Percentiles rank a stretch among this genome's conserved stretches.
Conservation (phyloP, 2,888 invertebrate species). For the Drosophila diplacantha region DNA sequence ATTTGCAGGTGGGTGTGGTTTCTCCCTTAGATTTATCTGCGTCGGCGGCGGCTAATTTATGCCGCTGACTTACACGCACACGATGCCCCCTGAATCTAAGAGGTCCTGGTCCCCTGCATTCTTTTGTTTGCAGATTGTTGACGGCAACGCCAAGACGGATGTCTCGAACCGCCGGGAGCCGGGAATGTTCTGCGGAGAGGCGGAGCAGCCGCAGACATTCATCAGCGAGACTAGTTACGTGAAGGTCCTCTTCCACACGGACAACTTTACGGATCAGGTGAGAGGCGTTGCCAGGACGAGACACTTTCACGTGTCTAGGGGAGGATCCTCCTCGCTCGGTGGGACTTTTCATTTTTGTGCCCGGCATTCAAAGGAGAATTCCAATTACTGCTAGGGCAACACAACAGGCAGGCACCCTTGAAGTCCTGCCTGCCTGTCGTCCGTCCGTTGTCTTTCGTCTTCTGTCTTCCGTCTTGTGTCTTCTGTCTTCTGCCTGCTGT, state of each 20-base stretch:
- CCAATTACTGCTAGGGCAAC: conserved; percentile 52
- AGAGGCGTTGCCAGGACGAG: conserved; percentile 36
- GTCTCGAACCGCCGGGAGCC: conserved; percentile 92
- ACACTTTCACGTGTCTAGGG: conserved; percentile 7
- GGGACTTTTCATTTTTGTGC: conserved; percentile 40
- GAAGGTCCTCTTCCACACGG: conserved; percentile 92
- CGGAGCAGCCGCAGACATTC: conserved; percentile 95
- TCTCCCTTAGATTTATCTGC: conserved; percentile 65
- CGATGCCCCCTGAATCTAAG: conserved; percentile 33
- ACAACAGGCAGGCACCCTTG: conserved; percentile 29
- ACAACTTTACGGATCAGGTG: conserved; percentile 93
- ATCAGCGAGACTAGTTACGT: conserved; percentile 96
- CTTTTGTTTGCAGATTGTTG: conserved; percentile 85
- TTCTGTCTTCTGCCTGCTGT: conserved; percentile 20
- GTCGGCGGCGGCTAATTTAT: conserved; percentile 67
- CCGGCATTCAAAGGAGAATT: conserved; percentile 43
- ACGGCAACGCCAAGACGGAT: conserved; percentile 93
- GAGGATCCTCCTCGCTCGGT: conserved; percentile 14
- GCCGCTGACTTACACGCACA: conserved; percentile 55
- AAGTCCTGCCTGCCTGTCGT: conserved; percentile 9
- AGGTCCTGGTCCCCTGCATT: conserved; percentile 28
- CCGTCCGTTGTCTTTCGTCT: conserved; percentile 20
- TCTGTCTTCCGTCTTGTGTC: conserved; percentile 14
- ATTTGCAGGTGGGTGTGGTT: conserved; percentile 85
- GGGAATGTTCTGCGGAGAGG: conserved; percentile 94